Percentiles rank a stretch among this genome's conserved stretches.
Conservation (phyloP, 2,113 vertebrate species). For the Apodemus speciosus region DNA sequence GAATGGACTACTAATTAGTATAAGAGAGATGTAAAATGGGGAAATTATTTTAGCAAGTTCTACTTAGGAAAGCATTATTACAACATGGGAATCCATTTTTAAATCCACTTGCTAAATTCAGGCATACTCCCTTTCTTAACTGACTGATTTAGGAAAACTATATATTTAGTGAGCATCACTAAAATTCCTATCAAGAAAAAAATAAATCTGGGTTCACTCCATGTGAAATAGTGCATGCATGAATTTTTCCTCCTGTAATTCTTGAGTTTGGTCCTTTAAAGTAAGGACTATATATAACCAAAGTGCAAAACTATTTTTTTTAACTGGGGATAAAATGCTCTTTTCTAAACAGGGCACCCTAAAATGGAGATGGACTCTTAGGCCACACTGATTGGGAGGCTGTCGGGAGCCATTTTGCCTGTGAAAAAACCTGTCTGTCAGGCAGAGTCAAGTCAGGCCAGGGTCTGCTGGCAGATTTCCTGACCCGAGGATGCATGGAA, state of each 20-base stretch:
- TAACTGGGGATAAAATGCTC: constrained; percentile 23
- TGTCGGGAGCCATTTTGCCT: background rate
- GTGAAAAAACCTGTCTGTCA: too few relatives aligned
- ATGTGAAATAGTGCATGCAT: constrained; percentile 46
- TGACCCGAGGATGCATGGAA: too few relatives aligned
- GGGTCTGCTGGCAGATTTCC: too few relatives aligned
- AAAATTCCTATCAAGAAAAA: constrained; percentile 61
- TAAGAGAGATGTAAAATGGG: constrained; percentile 4
- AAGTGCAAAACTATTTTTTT: constrained; percentile 38
- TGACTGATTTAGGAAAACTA: constrained; percentile 63
- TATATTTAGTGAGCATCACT: constrained; percentile 56
- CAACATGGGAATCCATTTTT: constrained; percentile 29
- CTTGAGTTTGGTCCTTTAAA: constrained; percentile 53
- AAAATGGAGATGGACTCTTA: background rate
- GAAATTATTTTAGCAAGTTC: constrained; percentile 65
- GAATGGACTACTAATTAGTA: background rate
- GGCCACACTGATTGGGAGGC: background rate
- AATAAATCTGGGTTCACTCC: constrained; percentile 40
- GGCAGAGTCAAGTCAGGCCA: too few relatives aligned
- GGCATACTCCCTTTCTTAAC: constrained; percentile 37
- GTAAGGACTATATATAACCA: constrained; percentile 47
- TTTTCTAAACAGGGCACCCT: constrained; percentile 23
- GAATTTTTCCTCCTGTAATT: constrained; percentile 66
- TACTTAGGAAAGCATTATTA: constrained; percentile 51
- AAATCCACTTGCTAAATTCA: constrained; percentile 50